Percentiles rank a stretch among this genome's conserved stretches.
Conservation (phyloP, 2,797 vertebrate genomes). For the Silurus lanzhouensis region DNA sequence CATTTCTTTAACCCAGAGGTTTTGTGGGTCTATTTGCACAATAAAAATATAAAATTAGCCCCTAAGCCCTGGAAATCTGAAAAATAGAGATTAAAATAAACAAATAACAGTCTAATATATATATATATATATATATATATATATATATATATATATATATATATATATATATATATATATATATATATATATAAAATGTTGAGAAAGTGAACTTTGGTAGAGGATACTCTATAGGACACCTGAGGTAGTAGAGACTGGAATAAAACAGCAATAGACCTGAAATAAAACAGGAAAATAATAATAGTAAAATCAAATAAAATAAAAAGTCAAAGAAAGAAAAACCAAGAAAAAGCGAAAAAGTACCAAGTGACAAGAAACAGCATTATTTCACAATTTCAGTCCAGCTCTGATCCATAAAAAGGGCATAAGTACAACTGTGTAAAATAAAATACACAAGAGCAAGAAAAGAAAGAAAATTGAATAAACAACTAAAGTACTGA, state of each 20-base stretch:
- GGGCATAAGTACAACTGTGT: constrained; percentile 81
- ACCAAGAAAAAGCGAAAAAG: constrained; percentile 53
- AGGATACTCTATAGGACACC: constrained; percentile 90
- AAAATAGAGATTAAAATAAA: constrained; percentile 58
- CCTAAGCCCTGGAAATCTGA: constrained; percentile 89
- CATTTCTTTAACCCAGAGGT: constrained; percentile 84
- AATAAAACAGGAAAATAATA: constrained; percentile 71
- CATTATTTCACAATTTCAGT: constrained; percentile 87
- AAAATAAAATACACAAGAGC: constrained; percentile 76
- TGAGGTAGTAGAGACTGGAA: constrained; percentile 94
- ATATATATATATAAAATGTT: constrained; percentile 74
- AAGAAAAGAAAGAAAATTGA: constrained; percentile 69
- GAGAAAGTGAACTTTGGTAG: constrained; percentile 92
- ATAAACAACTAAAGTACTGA: constrained; percentile 73
- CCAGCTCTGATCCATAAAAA: constrained; percentile 88
- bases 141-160: constrained; percentile 66
- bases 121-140: constrained; percentile 73
- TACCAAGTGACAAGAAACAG: constrained; percentile 86
- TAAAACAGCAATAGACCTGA: constrained; percentile 89
- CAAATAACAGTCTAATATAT: constrained; percentile 84
- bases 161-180: constrained; percentile 79
- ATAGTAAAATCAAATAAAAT: constrained; percentile 22
- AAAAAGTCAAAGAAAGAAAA: too few species aligned
- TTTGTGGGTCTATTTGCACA: constrained; percentile 84
- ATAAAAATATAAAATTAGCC: constrained; percentile 83